Evolutionary conservation across 2,113 vertebrate species (phyloP).

Genomic region (Otolemur garnettii): DNA sequence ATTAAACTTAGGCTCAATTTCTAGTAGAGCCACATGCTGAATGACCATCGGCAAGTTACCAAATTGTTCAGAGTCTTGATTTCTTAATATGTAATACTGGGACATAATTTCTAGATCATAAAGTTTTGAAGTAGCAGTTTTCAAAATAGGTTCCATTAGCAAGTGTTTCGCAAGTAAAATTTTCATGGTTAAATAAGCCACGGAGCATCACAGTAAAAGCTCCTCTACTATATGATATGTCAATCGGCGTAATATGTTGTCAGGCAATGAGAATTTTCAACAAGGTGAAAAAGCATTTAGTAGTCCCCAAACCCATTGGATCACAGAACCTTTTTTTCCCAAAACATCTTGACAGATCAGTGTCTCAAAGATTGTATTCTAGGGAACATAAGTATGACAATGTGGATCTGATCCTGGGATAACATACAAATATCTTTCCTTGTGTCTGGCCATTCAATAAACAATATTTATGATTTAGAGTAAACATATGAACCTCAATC

Average conservation of each 20-base stretch:
- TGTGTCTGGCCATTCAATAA: not conserved
- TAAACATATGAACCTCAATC: not conserved
- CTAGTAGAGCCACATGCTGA: not conserved
- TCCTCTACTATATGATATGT: not conserved
- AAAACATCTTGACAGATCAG: not conserved
- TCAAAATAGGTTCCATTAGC: not conserved
- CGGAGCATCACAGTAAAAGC: no score
- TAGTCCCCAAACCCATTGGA: not conserved
- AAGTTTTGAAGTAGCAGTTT: not conserved
- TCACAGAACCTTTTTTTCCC: not conserved
- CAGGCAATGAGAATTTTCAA: not conserved
- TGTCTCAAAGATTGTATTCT: not conserved
- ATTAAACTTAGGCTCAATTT: not conserved
- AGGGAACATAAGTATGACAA: not conserved
- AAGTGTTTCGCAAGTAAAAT: not conserved
- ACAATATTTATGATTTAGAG: not conserved
- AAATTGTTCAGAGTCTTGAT: not conserved
- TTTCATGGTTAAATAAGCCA: not conserved
- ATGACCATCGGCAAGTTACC: not conserved
- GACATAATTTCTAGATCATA: not conserved
- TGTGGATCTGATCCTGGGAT: not conserved
- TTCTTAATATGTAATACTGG: not conserved
- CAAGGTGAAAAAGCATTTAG: not conserved
- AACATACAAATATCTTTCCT: not conserved
- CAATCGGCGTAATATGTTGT: not conserved